Evolutionary conservation across 2,888 invertebrate genomes (phyloP).

Genomic region (Chironomus riparius): DNA sequence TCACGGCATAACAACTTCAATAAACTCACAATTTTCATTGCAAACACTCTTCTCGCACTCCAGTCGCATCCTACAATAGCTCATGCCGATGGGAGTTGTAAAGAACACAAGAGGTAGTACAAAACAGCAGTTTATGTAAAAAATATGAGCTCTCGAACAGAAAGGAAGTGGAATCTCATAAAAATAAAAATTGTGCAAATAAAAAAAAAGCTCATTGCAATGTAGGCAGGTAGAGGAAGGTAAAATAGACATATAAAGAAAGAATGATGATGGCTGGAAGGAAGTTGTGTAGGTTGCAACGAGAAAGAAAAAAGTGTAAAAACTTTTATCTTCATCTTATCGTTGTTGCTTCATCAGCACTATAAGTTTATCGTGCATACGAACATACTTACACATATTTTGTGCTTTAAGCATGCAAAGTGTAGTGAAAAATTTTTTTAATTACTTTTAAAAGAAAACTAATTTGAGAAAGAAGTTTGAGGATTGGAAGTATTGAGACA

Average conservation of each 20-base stretch:
- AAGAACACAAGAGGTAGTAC: not conserved
- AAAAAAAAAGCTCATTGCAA: not conserved
- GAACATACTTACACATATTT: not conserved
- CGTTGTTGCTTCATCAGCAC: not conserved
- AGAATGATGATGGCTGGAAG: no score
- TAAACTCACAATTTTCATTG: not conserved
- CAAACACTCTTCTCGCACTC: not conserved
- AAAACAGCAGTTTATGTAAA: not conserved
- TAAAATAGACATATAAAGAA: no score
- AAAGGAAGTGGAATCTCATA: not conserved
- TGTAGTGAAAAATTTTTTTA: not conserved
- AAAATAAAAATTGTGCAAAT: not conserved
- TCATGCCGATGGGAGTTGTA: not conserved
- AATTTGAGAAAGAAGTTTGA: not conserved
- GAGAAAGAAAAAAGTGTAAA: not conserved
- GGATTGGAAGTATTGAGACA: no score
- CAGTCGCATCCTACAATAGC: no score
- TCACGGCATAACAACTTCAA: not conserved
- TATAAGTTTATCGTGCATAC: not conserved
- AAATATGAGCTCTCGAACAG: not conserved
- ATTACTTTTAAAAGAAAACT: constrained; percentile 19
- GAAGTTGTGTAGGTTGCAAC: no score
- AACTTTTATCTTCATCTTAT: not conserved
- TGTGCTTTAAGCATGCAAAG: not conserved
- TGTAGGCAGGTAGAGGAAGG: not conserved